phyloP scores from a whole-genome alignment of 1,140 invertebrate genomes.

The Caerostris extrusa region DNA sequence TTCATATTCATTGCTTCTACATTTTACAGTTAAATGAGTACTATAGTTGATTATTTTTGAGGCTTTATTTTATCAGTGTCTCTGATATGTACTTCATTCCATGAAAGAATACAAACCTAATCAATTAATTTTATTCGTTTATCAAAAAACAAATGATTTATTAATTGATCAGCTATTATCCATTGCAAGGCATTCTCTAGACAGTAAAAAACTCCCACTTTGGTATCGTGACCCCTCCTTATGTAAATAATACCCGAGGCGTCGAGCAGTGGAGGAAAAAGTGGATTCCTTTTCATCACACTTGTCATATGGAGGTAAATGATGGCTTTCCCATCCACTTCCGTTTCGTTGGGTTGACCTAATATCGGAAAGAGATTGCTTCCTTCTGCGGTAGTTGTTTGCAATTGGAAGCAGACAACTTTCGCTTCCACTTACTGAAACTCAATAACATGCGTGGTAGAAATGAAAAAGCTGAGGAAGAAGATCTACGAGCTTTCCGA shows the following conservation, averaged over 20 bases:
- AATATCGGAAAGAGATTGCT: not conserved
- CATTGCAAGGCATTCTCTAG: too few relatives aligned
- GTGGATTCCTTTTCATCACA: not conserved
- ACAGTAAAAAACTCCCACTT: not conserved
- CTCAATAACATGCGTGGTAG: not conserved
- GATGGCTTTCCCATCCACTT: not conserved
- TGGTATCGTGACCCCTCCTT: not conserved
- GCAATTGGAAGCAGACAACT: not conserved
- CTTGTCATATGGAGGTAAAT: not conserved
- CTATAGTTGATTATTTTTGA: too few relatives aligned
- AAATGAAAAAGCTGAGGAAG: not conserved
- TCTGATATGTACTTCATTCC: too few relatives aligned
- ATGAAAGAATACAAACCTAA: too few relatives aligned
- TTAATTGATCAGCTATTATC: too few relatives aligned
- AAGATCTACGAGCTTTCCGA: not conserved
- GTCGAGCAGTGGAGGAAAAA: not conserved
- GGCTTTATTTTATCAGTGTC: too few relatives aligned
- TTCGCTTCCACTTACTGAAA: not conserved
- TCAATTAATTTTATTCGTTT: too few relatives aligned
- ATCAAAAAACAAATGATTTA: too few relatives aligned
- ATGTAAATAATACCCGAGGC: not conserved
- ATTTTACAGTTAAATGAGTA: too few relatives aligned
- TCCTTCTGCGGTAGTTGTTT: not conserved
- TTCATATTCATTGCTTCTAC: too few relatives aligned
- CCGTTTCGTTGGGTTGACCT: not conserved